Evolutionary conservation across 2,113 vertebrate species (phyloP).

Genomic region (Podarcis muralis): DNA sequence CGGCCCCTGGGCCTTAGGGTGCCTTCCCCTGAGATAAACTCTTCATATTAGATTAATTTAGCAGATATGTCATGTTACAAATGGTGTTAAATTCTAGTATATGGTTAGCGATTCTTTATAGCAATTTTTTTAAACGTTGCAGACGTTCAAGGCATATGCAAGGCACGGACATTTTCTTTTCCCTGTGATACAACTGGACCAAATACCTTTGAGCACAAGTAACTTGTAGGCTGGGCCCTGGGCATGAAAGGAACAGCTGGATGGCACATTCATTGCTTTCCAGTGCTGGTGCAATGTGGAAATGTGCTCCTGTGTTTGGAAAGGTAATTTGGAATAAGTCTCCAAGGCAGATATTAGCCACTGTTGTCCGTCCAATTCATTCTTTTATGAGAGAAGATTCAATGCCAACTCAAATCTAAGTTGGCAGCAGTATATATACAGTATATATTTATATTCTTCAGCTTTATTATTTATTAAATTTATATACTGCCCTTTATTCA

Average conservation of each 20-base stretch:
- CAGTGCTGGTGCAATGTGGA: background rate
- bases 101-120: background rate
- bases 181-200: background rate
- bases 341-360: background rate
- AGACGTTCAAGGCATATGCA: background rate
- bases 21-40: too few relatives aligned
- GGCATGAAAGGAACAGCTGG: background rate
- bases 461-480: too few relatives aligned
- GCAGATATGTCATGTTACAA: background rate
- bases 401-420: background rate
- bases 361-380: conserved; percentile 17
- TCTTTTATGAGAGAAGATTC: background rate
- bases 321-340: conserved; percentile 23
- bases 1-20: too few relatives aligned
- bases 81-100: background rate
- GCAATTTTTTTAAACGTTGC: background rate
- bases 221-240: background rate
- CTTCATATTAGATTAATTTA: too few relatives aligned
- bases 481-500: too few relatives aligned
- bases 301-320: background rate
- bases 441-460: too few relatives aligned
- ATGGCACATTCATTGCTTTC: background rate
- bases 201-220: background rate
- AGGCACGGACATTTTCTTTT: background rate
- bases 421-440: background rate